Evolutionary conservation across 2,113 vertebrate species (phyloP).

Genomic region (Neodontobutis hainanensis): DNA sequence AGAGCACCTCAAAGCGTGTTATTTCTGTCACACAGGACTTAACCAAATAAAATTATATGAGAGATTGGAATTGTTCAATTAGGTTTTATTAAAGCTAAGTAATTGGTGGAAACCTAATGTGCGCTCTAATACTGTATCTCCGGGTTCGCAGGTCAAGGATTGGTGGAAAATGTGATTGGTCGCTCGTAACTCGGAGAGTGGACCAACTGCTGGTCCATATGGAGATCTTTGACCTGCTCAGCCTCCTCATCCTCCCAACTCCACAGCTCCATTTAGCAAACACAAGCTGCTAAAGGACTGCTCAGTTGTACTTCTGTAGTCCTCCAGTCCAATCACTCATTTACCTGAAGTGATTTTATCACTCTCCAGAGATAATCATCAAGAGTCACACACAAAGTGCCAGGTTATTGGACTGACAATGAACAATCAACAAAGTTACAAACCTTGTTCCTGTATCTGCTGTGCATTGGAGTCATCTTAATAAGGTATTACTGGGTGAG

Average conservation of each 20-base stretch:
- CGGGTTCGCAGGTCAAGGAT: conserved; percentile 64
- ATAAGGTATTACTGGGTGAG: conserved; percentile 47
- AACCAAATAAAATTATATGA: conserved; percentile 65
- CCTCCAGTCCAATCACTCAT: conserved; percentile 80
- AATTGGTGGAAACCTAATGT: conserved; percentile 72
- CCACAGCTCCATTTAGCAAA: conserved; percentile 77
- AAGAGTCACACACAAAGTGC: conserved; percentile 69
- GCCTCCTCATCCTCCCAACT: conserved; percentile 77
- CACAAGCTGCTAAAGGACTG: conserved; percentile 77
- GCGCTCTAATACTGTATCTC: conserved; percentile 62
- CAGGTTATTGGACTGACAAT: conserved; percentile 62
- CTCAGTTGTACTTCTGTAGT: conserved; percentile 77
- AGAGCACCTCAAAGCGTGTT: conserved; percentile 56
- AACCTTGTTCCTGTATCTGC: conserved; percentile 41
- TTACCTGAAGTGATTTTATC: conserved; percentile 81
- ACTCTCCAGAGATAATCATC: conserved; percentile 74
- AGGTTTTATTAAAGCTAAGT: conserved; percentile 65
- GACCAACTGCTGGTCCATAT: conserved; percentile 64
- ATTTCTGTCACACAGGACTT: conserved; percentile 60
- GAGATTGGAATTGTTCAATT: conserved; percentile 69
- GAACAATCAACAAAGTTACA: conserved; percentile 74
- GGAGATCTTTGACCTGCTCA: conserved; percentile 65
- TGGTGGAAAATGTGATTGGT: conserved; percentile 66
- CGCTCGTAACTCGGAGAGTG: conserved; percentile 60
- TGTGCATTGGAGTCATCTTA: conserved; percentile 31